Evolutionary conservation across 2,797 vertebrate genomes (phyloP), one percentile per base, ranked within the genome.

Genomic region (Amphiprion clarkii): DNA sequence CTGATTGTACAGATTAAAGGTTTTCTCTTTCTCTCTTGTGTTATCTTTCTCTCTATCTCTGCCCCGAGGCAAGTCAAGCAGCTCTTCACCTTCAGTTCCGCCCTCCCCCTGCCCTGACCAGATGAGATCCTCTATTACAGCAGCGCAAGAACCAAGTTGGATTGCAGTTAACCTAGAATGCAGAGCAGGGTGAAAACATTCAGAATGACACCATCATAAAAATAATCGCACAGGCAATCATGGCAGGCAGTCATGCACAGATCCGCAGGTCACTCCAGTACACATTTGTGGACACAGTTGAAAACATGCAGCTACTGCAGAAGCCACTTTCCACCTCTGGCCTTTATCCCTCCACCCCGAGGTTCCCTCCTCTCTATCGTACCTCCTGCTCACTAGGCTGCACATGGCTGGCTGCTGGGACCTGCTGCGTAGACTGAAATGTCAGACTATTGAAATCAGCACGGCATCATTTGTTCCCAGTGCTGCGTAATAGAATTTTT

Each of bases 1-100:
- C 82, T 90, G 83, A 87, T 89, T 85, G 84, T 85, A 78, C 87
- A 92, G 91, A 94, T 93, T 88, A 93, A 95, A 93, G 88, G 71
- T 64, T 87, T 85, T 84, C 68, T 79, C 66, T 83, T 72, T 72
- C 78, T 79, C 67, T 62, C 33, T 69, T 51, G 29, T 31, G 21
- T 21, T 53, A 31, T 39, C 51, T 39, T 17, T 74, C 83, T 67
- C 6, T 79, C 68, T 70, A 49, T 86, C 73, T 81, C 44, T 83
- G 77, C 88, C 92, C 87, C 21, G 63, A 67, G 91, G 92, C 92
- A 84, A 90, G 69, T 77, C 81, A 85, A 27, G 83, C 86, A 84
- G 62, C 55, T 86, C 65, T 71, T 81, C 83, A 82, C 86, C 82
- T 76, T 71, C 70, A 65, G 14, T 48, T 25, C 57, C 68, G n/a